These are phyloP conservation scores for Tetragonula clypearis DNA, from an alignment of 1,140 invertebrate genomes.

Conservation along the genomic window DNA sequence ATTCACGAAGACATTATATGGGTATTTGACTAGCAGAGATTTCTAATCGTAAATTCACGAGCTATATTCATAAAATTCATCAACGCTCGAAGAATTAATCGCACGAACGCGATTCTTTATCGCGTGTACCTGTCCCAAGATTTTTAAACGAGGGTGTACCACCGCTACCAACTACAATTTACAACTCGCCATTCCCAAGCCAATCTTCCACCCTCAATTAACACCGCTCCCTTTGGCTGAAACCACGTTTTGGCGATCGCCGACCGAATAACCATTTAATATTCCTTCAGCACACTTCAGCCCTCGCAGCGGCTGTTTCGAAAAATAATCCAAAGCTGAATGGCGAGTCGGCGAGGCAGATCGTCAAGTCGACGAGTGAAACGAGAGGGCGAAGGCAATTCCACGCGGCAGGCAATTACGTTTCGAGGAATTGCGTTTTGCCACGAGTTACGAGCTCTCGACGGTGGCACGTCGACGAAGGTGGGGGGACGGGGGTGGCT, in stretches of 20 bases:
- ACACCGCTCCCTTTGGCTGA: background rate
- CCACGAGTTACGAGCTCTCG: constrained; percentile 47
- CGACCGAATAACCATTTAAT: background rate
- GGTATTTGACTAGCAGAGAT: too few species aligned
- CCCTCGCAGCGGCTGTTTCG: background rate
- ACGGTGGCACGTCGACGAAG: constrained; percentile 16
- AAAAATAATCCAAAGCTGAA: background rate
- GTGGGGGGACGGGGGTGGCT: background rate
- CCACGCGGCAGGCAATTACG: constrained; percentile 67
- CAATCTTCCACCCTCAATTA: background rate
- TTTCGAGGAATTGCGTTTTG: constrained; percentile 62
- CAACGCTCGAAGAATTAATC: too few species aligned
- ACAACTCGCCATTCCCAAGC: background rate
- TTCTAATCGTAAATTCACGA: too few species aligned
- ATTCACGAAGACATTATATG: too few species aligned
- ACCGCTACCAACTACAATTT: background rate
- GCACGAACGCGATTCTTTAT: too few species aligned
- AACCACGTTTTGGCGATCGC: background rate
- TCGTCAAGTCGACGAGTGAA: background rate
- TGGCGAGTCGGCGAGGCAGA: background rate
- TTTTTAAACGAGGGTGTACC: too few species aligned
- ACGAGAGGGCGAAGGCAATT: constrained; percentile 48
- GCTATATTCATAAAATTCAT: too few species aligned
- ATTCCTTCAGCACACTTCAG: too few species aligned
- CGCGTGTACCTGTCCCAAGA: too few species aligned